A percentile compares a stretch with the other conserved stretches of the same genome.
phyloP scores from a whole-genome alignment of 2,113 vertebrate species.

The Emydura subglobosa region DNA sequence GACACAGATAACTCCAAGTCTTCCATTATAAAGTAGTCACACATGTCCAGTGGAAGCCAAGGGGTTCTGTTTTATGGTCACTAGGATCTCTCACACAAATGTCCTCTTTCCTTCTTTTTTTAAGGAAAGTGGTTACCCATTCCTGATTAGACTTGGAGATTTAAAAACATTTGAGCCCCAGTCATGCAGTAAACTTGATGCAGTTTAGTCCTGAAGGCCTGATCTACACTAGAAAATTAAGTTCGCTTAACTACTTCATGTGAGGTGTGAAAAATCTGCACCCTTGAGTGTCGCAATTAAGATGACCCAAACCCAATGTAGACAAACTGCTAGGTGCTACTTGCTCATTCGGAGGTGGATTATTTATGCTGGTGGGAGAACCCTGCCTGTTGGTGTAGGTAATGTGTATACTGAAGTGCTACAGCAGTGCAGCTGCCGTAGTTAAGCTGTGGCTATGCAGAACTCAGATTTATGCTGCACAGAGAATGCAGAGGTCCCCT shows the following conservation, averaged over 20 bases:
- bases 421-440: neutral
- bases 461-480: rapidly evolving
- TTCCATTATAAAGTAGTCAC: neutral
- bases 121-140: too few species aligned
- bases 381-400: neutral
- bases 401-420: neutral
- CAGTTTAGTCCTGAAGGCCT: neutral
- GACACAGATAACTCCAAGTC: neutral
- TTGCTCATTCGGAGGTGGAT: too few species aligned
- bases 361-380: neutral
- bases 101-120: neutral
- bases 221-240: neutral
- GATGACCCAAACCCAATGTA: neutral
- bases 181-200: rapidly evolving
- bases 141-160: neutral
- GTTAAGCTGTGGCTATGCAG: neutral
- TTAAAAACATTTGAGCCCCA: neutral
- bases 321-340: neutral
- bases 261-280: neutral
- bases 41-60: neutral
- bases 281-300: neutral
- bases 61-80: neutral
- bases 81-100: neutral
- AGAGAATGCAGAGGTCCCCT: neutral
- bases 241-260: neutral